Evolutionary conservation across 2,113 vertebrate species (phyloP), one percentile per base, ranked within the genome.

Genomic region (Rhinopithecus roxellana): DNA sequence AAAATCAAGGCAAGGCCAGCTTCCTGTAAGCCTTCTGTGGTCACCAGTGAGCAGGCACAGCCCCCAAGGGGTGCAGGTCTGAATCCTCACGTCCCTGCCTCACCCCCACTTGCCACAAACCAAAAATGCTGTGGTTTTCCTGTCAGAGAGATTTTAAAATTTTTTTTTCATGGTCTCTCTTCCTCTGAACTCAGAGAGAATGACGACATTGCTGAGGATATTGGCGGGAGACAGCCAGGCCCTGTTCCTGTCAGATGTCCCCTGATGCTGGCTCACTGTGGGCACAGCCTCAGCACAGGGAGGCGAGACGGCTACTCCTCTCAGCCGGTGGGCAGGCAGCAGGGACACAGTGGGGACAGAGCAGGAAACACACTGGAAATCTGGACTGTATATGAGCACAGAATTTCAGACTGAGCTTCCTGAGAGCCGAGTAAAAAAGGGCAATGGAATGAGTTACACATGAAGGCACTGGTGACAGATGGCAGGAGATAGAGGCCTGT

Each of bases 101-200:
- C n/a, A 43, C 16, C 74, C n/a, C 94, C 43, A 61, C 67, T 35
- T 59, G 80, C 23, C 17, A 61, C 75, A 96, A 81, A 90, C 91
- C 95, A 94, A 7, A 80, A 93, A 5, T 16, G 0, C 38, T 92
- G 96, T 97, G 97, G 96, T 96, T 98, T 98, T 98, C 96, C 55
- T 2, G 69, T 96, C 89, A 89, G 70, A 93, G 75, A 48, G 13
- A 17, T 43, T 67, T 35, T 7, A 0, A 7, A 17, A 2, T 55
- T 55, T 55, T 55, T 20, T 70, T 57, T 92, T 89, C 12, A 40
- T 72, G 30, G 25, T 90, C 40, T 89, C 23, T 57, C 14, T 35
- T 89, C 61, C n/a, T 57, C 81, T 79, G 78, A 86, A n/a, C 40
- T 43, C 48, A 84, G 81, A 91, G 32, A 27, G 32, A 45, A 81